A percentile compares a stretch with the other conserved stretches of the same genome.
Conservation (phyloP, 30 jellyfish, hydroid and myxozoan species). For the Aurelia coerulea region DNA sequence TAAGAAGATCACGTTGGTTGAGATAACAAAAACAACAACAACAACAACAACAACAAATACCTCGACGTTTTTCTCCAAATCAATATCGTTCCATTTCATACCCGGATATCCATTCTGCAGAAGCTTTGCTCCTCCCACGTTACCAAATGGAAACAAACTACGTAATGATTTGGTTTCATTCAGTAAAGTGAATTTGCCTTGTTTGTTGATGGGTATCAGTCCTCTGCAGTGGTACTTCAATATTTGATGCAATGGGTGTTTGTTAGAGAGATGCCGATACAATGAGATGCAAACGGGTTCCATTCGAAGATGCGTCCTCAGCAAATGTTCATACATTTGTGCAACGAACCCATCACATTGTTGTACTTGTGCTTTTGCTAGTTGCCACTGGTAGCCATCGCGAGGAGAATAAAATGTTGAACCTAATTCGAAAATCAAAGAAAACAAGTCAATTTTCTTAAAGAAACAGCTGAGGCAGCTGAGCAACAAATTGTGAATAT, state of each 20-base stretch:
- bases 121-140: slow-evolving; percentile 24
- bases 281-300: slow-evolving; percentile 77
- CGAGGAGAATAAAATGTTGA: slow-evolving; percentile 67
- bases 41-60: not conserved
- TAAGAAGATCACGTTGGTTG: too few species aligned
- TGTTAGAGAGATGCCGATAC: slow-evolving; percentile 70
- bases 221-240: slow-evolving; percentile 82
- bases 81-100: slow-evolving; percentile 55
- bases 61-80: slow-evolving; percentile 19
- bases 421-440: slow-evolving; percentile 11
- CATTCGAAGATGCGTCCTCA: slow-evolving; percentile 71
- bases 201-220: slow-evolving; percentile 33
- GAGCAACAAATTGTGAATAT: too few species aligned
- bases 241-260: slow-evolving; percentile 80
- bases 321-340: slow-evolving; percentile 68
- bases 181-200: slow-evolving; percentile 23
- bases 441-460: too few species aligned
- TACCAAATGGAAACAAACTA: slow-evolving; percentile 33
- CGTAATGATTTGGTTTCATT: not conserved
- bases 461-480: too few species aligned
- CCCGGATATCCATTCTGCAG: slow-evolving; percentile 2
- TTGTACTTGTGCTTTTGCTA: slow-evolving; percentile 70
- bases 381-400: slow-evolving; percentile 68
- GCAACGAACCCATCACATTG: slow-evolving; percentile 50
- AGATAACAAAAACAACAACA: too few species aligned